Evolutionary conservation across 2,797 vertebrate species (phyloP).

Genomic region (Hephaestus fuliginosus): DNA sequence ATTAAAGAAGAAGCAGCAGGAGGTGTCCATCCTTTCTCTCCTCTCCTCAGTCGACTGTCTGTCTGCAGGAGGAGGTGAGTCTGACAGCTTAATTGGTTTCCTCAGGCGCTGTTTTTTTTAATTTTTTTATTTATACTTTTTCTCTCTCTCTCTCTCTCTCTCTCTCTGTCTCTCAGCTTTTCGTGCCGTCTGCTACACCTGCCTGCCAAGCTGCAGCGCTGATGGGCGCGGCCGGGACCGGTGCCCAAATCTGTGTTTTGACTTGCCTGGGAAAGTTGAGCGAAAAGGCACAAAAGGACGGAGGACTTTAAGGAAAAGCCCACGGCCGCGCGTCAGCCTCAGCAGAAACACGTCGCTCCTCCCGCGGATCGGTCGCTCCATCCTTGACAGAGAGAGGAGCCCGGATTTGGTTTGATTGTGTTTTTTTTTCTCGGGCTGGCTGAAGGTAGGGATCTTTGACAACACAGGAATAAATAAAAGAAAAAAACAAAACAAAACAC

Average conservation of each 20-base stretch:
- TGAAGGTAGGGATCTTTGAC: conserved; percentile 71
- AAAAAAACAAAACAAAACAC: conserved; percentile 11
- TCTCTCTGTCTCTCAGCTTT: conserved; percentile 7
- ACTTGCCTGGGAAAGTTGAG: conserved; percentile 81
- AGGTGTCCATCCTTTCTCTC: conserved; percentile 46
- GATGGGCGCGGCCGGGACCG: conserved; percentile 83
- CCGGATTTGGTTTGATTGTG: conserved; percentile 45
- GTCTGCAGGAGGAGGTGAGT: conserved; percentile 42
- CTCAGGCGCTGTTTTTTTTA: conserved; percentile 69
- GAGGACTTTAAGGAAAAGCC: conserved; percentile 72
- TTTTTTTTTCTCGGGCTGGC: conserved; percentile 10
- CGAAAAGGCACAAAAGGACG: conserved; percentile 69
- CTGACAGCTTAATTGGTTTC: conserved; percentile 69
- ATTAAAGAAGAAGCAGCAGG: conserved; percentile 22
- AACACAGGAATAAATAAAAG: conserved; percentile 2
- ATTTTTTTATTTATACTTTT: neutral
- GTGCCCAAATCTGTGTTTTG: conserved; percentile 79
- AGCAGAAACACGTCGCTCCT: conserved; percentile 29
- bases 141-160: too few species aligned
- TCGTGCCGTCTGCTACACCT: conserved; percentile 69
- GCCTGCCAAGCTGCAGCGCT: conserved; percentile 72
- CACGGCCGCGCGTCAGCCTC: conserved; percentile 52
- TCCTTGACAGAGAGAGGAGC: conserved; percentile 22
- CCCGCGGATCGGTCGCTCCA: conserved; percentile 38
- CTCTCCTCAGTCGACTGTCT: conserved; percentile 42